phyloP scores from a whole-genome alignment of 2,113 vertebrate genomes.

The Apteryx owenii region DNA sequence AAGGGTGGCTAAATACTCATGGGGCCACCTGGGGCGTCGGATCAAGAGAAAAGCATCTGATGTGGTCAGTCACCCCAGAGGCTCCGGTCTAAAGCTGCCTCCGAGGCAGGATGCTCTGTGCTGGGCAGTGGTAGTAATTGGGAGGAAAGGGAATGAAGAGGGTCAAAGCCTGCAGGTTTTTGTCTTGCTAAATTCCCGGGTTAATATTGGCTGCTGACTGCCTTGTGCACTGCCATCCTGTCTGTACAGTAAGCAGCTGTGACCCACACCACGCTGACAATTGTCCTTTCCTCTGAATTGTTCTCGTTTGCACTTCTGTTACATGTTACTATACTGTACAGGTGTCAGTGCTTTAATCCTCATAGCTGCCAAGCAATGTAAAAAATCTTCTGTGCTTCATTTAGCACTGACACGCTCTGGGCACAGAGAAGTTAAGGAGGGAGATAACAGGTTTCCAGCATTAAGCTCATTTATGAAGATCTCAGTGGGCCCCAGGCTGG shows the following conservation, averaged over 20 bases:
- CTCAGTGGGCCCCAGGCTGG: background rate
- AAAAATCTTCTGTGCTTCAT: background rate
- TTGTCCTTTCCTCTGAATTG: background rate
- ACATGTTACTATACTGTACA: background rate
- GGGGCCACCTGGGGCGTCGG: background rate
- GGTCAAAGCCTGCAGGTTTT: background rate
- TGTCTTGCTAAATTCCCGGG: background rate
- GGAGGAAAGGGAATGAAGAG: background rate
- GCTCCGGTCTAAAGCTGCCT: background rate
- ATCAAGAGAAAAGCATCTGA: background rate
- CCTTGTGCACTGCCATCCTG: background rate
- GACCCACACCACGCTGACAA: background rate
- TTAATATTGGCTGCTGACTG: background rate
- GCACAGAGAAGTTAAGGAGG: conserved; percentile 1
- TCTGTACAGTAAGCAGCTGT: background rate
- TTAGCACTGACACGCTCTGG: background rate
- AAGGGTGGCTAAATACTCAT: background rate
- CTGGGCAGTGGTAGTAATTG: background rate
- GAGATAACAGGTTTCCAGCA: background rate
- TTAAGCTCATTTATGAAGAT: background rate
- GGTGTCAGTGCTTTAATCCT: background rate
- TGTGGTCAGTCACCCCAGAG: background rate
- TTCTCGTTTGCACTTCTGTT: background rate
- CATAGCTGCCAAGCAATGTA: background rate
- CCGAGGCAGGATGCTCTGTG: background rate